Evolutionary conservation across 2,797 vertebrate genomes (phyloP).

Genomic region (Hafferia zeledoni): DNA sequence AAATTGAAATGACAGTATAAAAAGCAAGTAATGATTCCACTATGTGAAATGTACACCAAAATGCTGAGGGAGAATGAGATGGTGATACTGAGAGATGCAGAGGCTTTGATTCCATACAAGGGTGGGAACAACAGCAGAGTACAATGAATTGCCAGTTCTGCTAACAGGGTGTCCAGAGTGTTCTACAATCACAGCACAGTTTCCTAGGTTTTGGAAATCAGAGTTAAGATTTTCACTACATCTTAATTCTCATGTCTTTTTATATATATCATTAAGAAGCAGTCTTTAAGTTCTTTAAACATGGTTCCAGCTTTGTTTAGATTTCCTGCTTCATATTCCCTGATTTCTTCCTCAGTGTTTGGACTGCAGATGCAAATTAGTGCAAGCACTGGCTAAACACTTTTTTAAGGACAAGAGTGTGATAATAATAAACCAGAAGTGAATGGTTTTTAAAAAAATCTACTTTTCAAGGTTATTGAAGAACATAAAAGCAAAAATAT

Average conservation of each 20-base stretch:
- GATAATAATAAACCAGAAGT: not conserved
- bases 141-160: not conserved
- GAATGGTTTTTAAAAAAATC: no score
- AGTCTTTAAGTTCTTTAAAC: not conserved
- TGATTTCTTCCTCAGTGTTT: not conserved
- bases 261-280: not conserved
- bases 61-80: not conserved
- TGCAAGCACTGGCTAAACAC: not conserved
- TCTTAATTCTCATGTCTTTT: not conserved
- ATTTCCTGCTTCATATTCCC: not conserved
- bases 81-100: not conserved
- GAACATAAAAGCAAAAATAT: not conserved
- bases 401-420: not conserved
- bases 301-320: not conserved
- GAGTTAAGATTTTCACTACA: not conserved
- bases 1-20: not conserved
- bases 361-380: not conserved
- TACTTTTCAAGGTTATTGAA: not conserved
- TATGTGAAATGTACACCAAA: not conserved
- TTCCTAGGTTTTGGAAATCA: not conserved
- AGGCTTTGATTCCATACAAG: not conserved
- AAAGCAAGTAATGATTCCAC: not conserved
- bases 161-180: not conserved
- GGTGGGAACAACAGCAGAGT: not conserved
- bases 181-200: rapidly evolving